Conservation (phyloP, 2,113 vertebrate genomes). For the Caranx ignobilis region DNA sequence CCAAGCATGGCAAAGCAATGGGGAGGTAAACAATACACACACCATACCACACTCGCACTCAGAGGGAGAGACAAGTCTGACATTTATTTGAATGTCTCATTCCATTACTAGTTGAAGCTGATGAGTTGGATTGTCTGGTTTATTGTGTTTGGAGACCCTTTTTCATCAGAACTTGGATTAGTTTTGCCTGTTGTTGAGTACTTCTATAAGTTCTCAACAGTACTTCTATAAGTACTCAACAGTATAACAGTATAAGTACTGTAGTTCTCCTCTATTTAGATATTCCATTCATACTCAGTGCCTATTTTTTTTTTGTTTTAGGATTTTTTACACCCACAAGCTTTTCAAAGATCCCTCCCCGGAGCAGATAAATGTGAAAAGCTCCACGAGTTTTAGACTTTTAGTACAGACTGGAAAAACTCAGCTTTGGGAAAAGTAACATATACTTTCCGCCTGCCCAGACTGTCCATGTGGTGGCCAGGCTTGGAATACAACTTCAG, state of each 20-base stretch:
- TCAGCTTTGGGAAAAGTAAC: not conserved
- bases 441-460: not conserved
- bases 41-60: not conserved
- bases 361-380: not conserved
- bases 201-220: no score
- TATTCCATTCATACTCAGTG: not conserved
- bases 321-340: not conserved
- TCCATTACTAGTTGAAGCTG: constrained; percentile 9
- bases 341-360: not conserved
- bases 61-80: not conserved
- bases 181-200: not conserved
- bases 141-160: not conserved
- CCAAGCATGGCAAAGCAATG: constrained; percentile 84
- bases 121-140: constrained; percentile 10
- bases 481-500: no score
- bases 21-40: constrained; percentile 83
- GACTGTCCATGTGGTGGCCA: no score
- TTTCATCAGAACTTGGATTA: not conserved
- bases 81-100: not conserved
- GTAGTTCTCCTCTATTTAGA: not conserved
- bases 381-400: not conserved
- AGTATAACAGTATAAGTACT: no score
- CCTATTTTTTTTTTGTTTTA: no score
- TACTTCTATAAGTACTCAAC: no score
- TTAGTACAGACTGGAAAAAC: not conserved